Evolutionary conservation across 2,797 vertebrate species (phyloP), one percentile per base, ranked within the genome.

Genomic region (Centropyge bicolor): DNA sequence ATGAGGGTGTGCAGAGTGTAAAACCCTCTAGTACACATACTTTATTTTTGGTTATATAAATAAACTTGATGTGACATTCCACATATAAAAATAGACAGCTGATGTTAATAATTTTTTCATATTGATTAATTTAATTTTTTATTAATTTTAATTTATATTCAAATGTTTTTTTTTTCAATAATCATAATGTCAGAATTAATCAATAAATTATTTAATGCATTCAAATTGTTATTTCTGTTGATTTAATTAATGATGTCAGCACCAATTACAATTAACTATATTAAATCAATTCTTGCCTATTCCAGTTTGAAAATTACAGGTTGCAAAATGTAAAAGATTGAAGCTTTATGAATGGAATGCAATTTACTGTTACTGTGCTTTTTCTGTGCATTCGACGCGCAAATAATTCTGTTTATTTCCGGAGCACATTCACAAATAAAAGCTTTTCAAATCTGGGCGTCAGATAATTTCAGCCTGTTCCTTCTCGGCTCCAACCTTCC

Each of bases 31-130:
- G 41, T 38, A 10, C 12, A 46, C 5, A 63, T 41, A 48, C 9
- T 35, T 56, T 13, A 74, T 20, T 67, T 69, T n/a, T 20, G 36
- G 48, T 19, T 71, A 31, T 13, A 71, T 27, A 70, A 74, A 78
- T 59, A 61, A 49, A 56, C 36, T 14, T 35, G 2, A 66, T 38
- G 5, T 60, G 17, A 49, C 31, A 69, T 16, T 69, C 20, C 12
- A 49, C 0, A 19, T 24, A 4, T 16, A 27, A 17, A 22, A 0
- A 60, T 65, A 61, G 1, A 66, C 51, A n/a, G n/a, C n/a, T n/a
- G n/a, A n/a, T n/a, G n/a, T n/a, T 51, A 1, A 10, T 20, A 9
- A 24, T 54, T 22, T 22, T 59, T 7, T 5, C 11, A 19, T 8
- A 40, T 40, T 27, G 17, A 49, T 43, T 17, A 3, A 57, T 43